Percentiles rank a stretch among this genome's conserved stretches.
Evolutionary conservation across 1,140 invertebrate genomes (phyloP).

Genomic region (Nephila pilipes): DNA sequence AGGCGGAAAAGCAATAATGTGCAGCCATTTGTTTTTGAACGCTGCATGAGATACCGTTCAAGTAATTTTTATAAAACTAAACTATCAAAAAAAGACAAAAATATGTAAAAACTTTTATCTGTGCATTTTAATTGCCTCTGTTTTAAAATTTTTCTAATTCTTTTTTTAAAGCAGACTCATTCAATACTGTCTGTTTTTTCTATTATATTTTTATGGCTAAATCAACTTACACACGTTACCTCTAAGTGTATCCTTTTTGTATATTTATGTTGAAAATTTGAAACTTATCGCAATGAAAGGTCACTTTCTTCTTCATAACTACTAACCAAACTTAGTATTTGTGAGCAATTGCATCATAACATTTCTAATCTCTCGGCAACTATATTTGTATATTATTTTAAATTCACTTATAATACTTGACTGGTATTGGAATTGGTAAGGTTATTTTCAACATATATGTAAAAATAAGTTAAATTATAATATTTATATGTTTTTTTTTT

Average conservation of each 20-base stretch:
- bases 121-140: neutral
- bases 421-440: too few relatives aligned
- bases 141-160: neutral
- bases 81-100: neutral
- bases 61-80: conserved; percentile 14
- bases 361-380: too few relatives aligned
- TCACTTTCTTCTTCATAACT: too few relatives aligned
- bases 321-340: too few relatives aligned
- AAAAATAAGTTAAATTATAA: too few relatives aligned
- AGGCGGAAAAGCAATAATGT: conserved; percentile 46
- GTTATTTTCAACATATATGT: too few relatives aligned
- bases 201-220: neutral
- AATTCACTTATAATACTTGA: too few relatives aligned
- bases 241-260: neutral
- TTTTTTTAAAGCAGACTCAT: neutral
- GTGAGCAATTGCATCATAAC: too few relatives aligned
- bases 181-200: neutral
- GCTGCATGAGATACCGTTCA: conserved; percentile 1
- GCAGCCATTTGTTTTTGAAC: conserved; percentile 50
- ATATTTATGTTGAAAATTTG: too few relatives aligned
- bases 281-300: too few relatives aligned
- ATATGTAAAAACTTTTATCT: neutral
- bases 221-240: neutral
- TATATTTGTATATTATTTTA: too few relatives aligned
- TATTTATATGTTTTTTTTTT: too few relatives aligned